Evolutionary conservation across 2,888 invertebrate species (phyloP).

Genomic region (Andrena praecox): DNA sequence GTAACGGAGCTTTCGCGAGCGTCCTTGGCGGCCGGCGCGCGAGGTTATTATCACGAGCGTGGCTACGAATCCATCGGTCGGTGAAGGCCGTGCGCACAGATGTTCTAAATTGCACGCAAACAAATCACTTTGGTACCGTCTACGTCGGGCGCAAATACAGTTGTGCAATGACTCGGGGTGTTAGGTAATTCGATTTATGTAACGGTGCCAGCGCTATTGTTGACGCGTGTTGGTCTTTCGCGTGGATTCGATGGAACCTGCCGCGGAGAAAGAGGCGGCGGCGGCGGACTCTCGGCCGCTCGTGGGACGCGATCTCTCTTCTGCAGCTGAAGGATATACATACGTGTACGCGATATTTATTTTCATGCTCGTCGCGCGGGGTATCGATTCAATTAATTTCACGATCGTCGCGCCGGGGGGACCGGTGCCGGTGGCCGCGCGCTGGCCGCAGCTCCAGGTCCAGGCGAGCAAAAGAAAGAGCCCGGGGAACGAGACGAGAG

Average conservation of each 20-base stretch:
- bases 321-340: not conserved
- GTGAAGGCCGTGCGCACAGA: constrained; percentile 71
- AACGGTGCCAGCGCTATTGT: constrained; percentile 68
- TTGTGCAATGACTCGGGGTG: constrained; percentile 68
- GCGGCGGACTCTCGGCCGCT: not conserved
- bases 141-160: constrained; percentile 71
- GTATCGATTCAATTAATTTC: constrained; percentile 48
- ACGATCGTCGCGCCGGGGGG: not conserved
- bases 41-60: constrained; percentile 59
- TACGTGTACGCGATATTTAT: not conserved
- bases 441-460: not conserved
- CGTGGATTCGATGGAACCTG: constrained; percentile 17
- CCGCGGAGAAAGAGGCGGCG: not conserved
- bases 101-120: constrained; percentile 74
- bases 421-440: not conserved
- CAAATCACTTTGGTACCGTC: constrained; percentile 74
- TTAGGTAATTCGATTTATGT: constrained; percentile 71
- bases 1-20: constrained; percentile 37
- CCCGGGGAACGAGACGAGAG: constrained; percentile 30
- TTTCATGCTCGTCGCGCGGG: constrained; percentile 14
- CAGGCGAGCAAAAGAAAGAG: constrained; percentile 14
- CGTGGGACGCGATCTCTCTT: not conserved
- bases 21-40: constrained; percentile 41
- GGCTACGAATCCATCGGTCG: constrained; percentile 51
- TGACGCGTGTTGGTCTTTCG: constrained; percentile 43